These are phyloP conservation scores for Harpagus bidentatus DNA, from an alignment of 2,113 vertebrate species.

Conservation along the genomic window DNA sequence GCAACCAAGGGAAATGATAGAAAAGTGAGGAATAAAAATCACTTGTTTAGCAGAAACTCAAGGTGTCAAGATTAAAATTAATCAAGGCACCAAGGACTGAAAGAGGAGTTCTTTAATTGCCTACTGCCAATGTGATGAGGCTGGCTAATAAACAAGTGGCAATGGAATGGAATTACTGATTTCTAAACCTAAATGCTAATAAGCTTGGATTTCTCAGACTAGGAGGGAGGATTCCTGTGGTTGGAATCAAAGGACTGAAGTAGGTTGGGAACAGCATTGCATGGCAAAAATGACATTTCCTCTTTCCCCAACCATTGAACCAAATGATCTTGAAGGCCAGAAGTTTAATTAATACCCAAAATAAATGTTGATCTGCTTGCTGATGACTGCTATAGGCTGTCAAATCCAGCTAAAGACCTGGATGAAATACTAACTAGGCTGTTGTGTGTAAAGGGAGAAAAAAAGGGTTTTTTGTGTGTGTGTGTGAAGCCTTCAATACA, in stretches of 20 bases:
- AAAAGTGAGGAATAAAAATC: neutral
- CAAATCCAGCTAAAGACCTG: neutral
- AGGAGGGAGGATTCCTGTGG: neutral
- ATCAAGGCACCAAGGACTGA: neutral
- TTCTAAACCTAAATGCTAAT: neutral
- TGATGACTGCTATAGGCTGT: neutral
- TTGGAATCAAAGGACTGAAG: neutral
- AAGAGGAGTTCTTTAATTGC: neutral
- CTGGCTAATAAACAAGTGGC: neutral
- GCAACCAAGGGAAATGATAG: neutral
- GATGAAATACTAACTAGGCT: neutral
- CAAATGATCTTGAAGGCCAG: neutral
- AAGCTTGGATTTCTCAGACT: neutral
- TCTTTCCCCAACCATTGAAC: neutral
- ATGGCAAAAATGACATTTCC: neutral
- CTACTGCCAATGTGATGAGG: rapidly evolving
- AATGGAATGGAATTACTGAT: neutral
- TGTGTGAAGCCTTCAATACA: neutral
- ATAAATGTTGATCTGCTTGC: neutral
- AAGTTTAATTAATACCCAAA: neutral
- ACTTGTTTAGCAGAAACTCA: neutral
- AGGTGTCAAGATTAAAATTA: neutral
- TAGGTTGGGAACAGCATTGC: neutral
- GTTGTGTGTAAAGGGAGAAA: neutral
- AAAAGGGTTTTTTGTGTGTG: neutral